A percentile compares a stretch with the other conserved stretches of the same genome.
These are phyloP conservation scores for Anguilla japonica DNA, from an alignment of 2,113 vertebrate genomes.

Conservation along the genomic window DNA sequence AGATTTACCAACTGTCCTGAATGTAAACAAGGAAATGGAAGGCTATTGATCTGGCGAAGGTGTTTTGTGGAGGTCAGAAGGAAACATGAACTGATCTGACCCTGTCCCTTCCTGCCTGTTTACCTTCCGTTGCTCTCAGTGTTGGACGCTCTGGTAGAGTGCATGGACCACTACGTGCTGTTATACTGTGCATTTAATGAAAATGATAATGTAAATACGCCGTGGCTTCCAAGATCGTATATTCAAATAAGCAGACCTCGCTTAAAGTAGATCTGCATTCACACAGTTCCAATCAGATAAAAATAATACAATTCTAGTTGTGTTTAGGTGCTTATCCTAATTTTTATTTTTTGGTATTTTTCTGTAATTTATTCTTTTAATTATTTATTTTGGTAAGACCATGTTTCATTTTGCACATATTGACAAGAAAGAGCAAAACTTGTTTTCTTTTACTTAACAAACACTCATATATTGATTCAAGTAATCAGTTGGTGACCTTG, in stretches of 20 bases:
- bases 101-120: not conserved
- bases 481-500: not conserved
- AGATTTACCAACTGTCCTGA: not conserved
- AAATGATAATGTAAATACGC: too few species aligned
- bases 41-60: constrained; percentile 20
- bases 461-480: not conserved
- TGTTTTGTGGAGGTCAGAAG: constrained; percentile 23
- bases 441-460: not conserved
- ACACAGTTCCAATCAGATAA: too few species aligned
- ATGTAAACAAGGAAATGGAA: constrained; percentile 1
- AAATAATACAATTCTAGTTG: too few species aligned
- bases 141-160: not conserved
- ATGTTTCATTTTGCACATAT: not conserved
- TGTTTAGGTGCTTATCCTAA: too few species aligned
- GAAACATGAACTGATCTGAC: constrained; percentile 28
- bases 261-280: too few species aligned
- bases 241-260: too few species aligned
- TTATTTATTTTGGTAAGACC: not conserved
- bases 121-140: not conserved
- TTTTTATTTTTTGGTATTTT: too few species aligned
- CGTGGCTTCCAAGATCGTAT: not conserved
- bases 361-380: not conserved
- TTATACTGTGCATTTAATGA: not conserved
- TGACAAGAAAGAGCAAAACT: not conserved
- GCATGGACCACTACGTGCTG: not conserved